phyloP scores from a whole-genome alignment of 2,113 vertebrate genomes.

The Gadus macrocephalus region DNA sequence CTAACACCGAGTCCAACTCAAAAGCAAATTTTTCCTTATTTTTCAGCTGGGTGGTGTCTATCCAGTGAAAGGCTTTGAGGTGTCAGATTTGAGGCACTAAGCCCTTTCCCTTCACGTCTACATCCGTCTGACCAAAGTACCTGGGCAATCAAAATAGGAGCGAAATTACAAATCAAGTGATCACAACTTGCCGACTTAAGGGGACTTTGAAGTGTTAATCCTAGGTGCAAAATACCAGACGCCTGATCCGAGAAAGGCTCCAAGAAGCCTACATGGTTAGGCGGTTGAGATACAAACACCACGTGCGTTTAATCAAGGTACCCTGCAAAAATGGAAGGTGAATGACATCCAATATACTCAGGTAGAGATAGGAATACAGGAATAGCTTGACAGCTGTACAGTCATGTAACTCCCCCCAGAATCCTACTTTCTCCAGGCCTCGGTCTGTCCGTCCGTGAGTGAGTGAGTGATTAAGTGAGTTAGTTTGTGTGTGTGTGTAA shows the following conservation, averaged over 20 bases:
- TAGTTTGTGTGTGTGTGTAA: background rate
- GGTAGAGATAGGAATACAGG: too few relatives aligned
- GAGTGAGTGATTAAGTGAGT: too few relatives aligned
- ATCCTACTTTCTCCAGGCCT: background rate
- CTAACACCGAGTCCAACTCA: conserved; percentile 29
- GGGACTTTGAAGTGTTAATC: conserved; percentile 59
- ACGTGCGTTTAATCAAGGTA: too few relatives aligned
- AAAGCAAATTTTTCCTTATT: conserved; percentile 33
- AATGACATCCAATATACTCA: too few relatives aligned
- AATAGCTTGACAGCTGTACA: too few relatives aligned
- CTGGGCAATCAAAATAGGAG: conserved; percentile 57
- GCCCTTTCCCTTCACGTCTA: conserved; percentile 50
- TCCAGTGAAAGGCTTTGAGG: conserved; percentile 52
- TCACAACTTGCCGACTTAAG: conserved; percentile 49
- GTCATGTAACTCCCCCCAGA: conserved; percentile 1
- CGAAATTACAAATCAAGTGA: conserved; percentile 53
- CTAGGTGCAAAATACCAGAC: conserved; percentile 21
- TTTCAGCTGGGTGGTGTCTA: conserved; percentile 23
- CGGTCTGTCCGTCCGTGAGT: too few relatives aligned
- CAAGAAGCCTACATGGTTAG: too few relatives aligned
- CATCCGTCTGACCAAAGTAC: conserved; percentile 37
- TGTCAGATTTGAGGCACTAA: conserved; percentile 59
- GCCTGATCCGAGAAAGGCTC: too few relatives aligned
- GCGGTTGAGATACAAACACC: too few relatives aligned
- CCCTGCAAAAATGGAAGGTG: too few relatives aligned